Conservation (phyloP, 1,140 invertebrate species). For the Drosophila burlai region DNA sequence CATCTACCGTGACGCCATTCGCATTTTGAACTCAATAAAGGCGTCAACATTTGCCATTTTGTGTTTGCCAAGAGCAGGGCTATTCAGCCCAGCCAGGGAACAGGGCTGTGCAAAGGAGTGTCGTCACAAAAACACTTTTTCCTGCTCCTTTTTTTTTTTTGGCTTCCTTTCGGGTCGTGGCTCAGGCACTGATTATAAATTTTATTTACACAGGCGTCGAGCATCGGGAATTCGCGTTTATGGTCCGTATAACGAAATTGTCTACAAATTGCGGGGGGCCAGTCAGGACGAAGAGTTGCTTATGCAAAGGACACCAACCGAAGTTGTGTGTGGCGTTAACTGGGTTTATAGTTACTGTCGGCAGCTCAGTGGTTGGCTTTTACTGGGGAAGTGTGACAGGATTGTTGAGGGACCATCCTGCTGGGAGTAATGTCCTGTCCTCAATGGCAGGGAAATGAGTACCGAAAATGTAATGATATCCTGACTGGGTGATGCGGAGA, state of each 20-base stretch:
- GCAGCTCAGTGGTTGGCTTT: constrained; percentile 41
- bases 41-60: constrained; percentile 66
- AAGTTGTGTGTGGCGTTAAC: constrained; percentile 29
- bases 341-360: constrained; percentile 55
- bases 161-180: constrained; percentile 33
- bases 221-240: constrained; percentile 64
- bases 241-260: constrained; percentile 66
- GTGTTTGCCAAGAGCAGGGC: constrained; percentile 29
- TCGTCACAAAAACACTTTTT: constrained; percentile 36
- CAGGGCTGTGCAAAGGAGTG: constrained; percentile 13
- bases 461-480: constrained; percentile 12
- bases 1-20: constrained; percentile 39
- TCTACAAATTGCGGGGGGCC: constrained; percentile 57
- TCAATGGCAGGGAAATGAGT: neutral
- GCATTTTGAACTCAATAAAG: constrained; percentile 66
- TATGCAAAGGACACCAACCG: constrained; percentile 44
- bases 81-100: constrained; percentile 20
- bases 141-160: constrained; percentile 4
- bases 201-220: constrained; percentile 68
- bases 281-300: constrained; percentile 13
- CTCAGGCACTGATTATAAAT: constrained; percentile 59
- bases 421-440: constrained; percentile 1
- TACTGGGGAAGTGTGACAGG: constrained; percentile 30
- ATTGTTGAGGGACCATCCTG: constrained; percentile 2
- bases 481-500: neutral